Base-by-base conservation (phyloP, 1,140 invertebrate genomes). In the Mactra quadrangularis region DNA sequence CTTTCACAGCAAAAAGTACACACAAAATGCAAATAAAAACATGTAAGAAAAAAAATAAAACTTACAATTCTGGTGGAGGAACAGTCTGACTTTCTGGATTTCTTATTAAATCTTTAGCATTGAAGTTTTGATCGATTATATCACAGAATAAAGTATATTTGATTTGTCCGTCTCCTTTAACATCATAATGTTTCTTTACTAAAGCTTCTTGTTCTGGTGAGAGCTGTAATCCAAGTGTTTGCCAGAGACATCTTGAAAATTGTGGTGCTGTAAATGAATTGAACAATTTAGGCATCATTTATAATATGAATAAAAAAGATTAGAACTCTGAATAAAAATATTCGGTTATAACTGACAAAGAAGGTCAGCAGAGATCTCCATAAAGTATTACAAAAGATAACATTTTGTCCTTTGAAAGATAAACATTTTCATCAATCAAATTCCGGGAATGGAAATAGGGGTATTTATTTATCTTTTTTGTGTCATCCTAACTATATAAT, bases 91-190 rank as follows among this genome's bases (percentile, higher is more conserved):
- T 33, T n/a, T 50, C 81, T 31, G 92, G 92, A 77, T 90, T 81
- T 60, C 29, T 88, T 22, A 64, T 71, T 13, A 92, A 22, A 78
- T 91, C 84, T 3, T 78, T 82, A 15, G 92, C 88, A 59, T 92
- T 87, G 72, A 92, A 92, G 31, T 86, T 85, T 45, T 86, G 81
- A 70, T 92, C 89, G 76, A 93, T 91, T 45, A 78, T 85, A 72
- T 91, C 86, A 88, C 92, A 93, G 83, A 93, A 93, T 35, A 82
- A 52, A 68, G 88, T 89, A 59, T 92, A 93, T 82, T 92, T 92
- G n/a, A 93, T 87, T 66, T 82, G 86, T 31, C 88, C 90, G 89
- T 91, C 87, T 45, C 84, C 86, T 50, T 85, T 85, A 4, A 90
- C 45, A 57, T 89, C 89, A 88, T 93, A 93, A 81, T 92, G 92